A percentile compares a stretch with the other conserved stretches of the same genome.
Conservation (phyloP, 2,888 invertebrate species). For the Apocheima hispidaria region DNA sequence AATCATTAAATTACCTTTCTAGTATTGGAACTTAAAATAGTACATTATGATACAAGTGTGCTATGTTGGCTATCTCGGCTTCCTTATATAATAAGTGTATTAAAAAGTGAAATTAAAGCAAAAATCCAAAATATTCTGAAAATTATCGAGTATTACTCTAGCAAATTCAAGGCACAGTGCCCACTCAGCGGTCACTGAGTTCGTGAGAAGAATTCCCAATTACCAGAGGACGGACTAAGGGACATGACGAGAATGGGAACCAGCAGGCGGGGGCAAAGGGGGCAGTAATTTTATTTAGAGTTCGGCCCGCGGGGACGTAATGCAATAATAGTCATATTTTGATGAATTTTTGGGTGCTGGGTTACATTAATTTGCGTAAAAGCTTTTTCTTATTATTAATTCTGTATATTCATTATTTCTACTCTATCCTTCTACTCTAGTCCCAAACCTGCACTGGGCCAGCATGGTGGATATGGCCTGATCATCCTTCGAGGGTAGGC, state of each 20-base stretch:
- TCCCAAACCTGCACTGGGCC: too few relatives aligned
- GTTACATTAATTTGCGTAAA: conserved; percentile 43
- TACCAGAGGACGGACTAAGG: conserved; percentile 40
- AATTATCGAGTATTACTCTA: neutral
- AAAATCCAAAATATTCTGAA: neutral
- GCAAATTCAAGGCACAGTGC: conserved; percentile 60
- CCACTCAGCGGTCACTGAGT: conserved; percentile 61
- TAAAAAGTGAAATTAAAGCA: too few relatives aligned
- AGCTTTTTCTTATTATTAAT: conserved; percentile 1
- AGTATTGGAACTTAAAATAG: too few relatives aligned
- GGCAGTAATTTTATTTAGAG: conserved; percentile 73
- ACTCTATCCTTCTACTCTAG: too few relatives aligned
- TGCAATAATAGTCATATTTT: conserved; percentile 74
- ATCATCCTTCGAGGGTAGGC: too few relatives aligned
- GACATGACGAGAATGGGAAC: conserved; percentile 68
- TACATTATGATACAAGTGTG: too few relatives aligned
- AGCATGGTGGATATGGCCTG: too few relatives aligned
- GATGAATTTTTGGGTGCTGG: conserved; percentile 54
- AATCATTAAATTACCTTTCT: too few relatives aligned
- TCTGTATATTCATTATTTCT: too few relatives aligned
- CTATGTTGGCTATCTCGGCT: too few relatives aligned
- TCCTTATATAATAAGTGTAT: too few relatives aligned
- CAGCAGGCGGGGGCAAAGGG: conserved; percentile 50
- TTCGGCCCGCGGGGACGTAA: conserved; percentile 58
- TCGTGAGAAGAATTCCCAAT: conserved; percentile 63